These are phyloP conservation scores for Andrena bucephala DNA, from an alignment of 2,888 invertebrate genomes.

Conservation along the genomic window DNA sequence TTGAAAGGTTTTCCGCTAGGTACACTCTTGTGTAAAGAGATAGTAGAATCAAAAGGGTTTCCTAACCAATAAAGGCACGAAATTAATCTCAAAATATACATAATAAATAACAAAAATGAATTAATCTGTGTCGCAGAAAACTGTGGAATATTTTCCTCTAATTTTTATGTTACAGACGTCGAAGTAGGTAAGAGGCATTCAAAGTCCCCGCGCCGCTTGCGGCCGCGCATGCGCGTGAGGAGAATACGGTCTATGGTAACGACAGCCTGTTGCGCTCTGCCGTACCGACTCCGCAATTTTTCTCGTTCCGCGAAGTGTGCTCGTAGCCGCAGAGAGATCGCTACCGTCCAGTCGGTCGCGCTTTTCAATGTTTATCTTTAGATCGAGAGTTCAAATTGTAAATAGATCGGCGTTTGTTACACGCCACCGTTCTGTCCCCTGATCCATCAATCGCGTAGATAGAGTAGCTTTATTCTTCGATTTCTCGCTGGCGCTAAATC, in stretches of 20 bases:
- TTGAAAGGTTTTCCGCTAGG: no score
- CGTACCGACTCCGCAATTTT: slow-evolving; percentile 12
- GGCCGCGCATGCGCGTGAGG: neutral
- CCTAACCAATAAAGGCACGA: no score
- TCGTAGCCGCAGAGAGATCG: slow-evolving; percentile 10
- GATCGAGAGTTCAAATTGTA: slow-evolving; percentile 22
- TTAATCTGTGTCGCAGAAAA: neutral
- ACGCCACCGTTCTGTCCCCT: neutral
- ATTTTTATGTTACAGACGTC: neutral
- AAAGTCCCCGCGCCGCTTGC: slow-evolving; percentile 16
- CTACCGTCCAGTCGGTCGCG: slow-evolving; percentile 26
- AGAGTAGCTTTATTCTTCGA: neutral
- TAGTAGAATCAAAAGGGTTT: no score
- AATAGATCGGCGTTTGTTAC: neutral
- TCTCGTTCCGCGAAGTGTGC: neutral
- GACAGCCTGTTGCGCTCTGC: neutral
- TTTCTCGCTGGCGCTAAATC: slow-evolving; percentile 5
- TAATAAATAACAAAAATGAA: neutral
- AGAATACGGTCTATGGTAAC: slow-evolving; percentile 2
- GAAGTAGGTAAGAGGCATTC: neutral
- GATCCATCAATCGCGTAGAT: neutral
- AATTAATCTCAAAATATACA: neutral
- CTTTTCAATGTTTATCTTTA: slow-evolving; percentile 11
- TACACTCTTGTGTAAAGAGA: no score
- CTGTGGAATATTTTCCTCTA: neutral